Base-by-base conservation (phyloP, 2,888 invertebrate genomes). In the Geophilus truncorum region DNA sequence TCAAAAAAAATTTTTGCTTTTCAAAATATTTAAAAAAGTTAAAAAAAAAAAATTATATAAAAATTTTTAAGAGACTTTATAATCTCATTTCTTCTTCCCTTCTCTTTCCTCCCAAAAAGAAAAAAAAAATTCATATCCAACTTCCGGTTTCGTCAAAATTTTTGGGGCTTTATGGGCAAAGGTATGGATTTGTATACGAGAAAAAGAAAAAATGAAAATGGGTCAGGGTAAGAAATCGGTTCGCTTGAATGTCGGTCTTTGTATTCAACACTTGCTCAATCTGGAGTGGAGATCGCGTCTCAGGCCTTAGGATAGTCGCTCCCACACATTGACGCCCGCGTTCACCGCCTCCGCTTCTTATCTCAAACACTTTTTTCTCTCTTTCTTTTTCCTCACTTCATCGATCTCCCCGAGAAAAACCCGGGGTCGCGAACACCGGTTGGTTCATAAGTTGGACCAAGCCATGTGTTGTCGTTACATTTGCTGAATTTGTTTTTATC, bases 241-340 rank as follows among this genome's bases (percentile, higher is more conserved):
- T 70, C 70, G 15, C 70, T 70, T 70, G 12, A 70, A 70, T 70
- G 70, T 70, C 70, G 70, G 70, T 23, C 70, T 70, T 70, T 70
- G 70, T 70, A 70, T 70, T 70, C 70, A 70, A 70, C 70, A 70
- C 70, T 70, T 70, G 70, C 70, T 70, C 70, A 70, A 70, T 70
- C 70, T 70, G 70, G 70, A 70, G 70, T 70, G 70, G 70, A 70
- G 70, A 70, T 70, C 70, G 70, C 70, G 70, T 70, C 70, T 70
- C 70, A 70, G 70, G 70, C 70, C 70, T 70, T 70, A 70, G 70
- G 70, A 70, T 70, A 25, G 70, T 70, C 70, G 25, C 70, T 70
- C 70, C 70, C 70, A 70, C 70, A 70, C 70, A 70, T 70, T 70
- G 70, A 70, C 70, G 70, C 70, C 70, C 70, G 70, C 70, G 70